phyloP scores from a whole-genome alignment of 1,140 invertebrate genomes.

The Scaptomyza graminum region DNA sequence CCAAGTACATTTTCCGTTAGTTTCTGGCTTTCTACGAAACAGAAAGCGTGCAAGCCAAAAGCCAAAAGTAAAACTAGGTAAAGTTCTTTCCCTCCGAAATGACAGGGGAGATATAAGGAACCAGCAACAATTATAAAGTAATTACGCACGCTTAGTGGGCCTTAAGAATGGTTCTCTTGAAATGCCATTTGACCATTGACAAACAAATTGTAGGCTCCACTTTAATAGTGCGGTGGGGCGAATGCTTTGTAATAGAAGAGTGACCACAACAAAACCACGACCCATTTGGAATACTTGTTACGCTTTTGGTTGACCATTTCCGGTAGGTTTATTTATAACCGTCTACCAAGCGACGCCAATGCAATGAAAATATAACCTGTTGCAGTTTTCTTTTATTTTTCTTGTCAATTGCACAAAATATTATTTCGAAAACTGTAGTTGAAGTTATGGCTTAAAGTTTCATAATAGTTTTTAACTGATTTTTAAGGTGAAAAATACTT shows the following conservation, averaged over 20 bases:
- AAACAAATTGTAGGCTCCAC: conserved; percentile 28
- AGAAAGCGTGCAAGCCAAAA: conserved; percentile 56
- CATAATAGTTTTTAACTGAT: no score
- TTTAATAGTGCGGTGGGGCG: conserved; percentile 7
- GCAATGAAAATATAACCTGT: conserved; percentile 25
- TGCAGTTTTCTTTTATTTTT: conserved; percentile 11
- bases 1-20: conserved; percentile 3
- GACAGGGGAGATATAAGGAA: conserved; percentile 18
- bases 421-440: background rate
- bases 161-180: conserved; percentile 42
- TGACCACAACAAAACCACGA: conserved; percentile 63
- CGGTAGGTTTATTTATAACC: conserved; percentile 19
- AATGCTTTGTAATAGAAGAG: conserved; percentile 33
- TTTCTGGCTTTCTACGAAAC: conserved; percentile 42
- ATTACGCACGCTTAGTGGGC: conserved; percentile 52
- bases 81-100: conserved; percentile 23
- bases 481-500: no score
- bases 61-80: conserved; percentile 10
- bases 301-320: conserved; percentile 51
- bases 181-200: conserved; percentile 36
- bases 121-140: conserved; percentile 63
- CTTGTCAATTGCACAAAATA: background rate
- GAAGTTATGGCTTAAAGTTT: no score
- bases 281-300: conserved; percentile 50
- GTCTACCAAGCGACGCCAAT: conserved; percentile 2